Evolutionary conservation across 2,888 invertebrate species (phyloP), one percentile per base, ranked within the genome.

Genomic region (Acrobasis repandana): DNA sequence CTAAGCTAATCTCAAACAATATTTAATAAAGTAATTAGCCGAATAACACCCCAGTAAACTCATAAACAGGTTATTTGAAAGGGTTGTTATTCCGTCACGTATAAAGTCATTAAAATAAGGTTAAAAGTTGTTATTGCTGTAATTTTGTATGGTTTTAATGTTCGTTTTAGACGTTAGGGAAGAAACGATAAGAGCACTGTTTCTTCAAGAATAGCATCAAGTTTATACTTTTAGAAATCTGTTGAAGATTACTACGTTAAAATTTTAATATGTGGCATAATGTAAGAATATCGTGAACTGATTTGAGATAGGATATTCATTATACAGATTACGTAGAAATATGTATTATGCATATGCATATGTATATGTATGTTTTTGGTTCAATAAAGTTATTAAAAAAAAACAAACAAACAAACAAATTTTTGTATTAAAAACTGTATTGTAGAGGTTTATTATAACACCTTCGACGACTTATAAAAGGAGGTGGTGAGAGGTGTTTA

Each of bases 11-110:
- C 38, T 1, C 14, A 11, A 38, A 43, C 64, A 61, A 67, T 67
- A 70, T 69, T 68, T 68, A 65, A 69, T 59, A 49, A 62, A 50
- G 70, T 70, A 69, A 70, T 73, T 69, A 68, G 70, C 67, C 58
- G 63, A 58, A 62, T 28, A 48, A 62, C 58, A 59, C 52, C 63
- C 43, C 48, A 36, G 54, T 61, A 60, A 54, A 20, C 52, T 52
- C 28, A 14, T 62, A 62, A 48, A 60, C 28, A 52, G 43, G 52
- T 28, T 58, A 63, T 62, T 65, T 62, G 34, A 62, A 34, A 54
- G 49, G 43, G 38, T 47, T 34, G 51, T 15, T 51, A 61, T 56
- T 56, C 33, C 34, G 11, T 48, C 56, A 38, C 34, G 54, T 34
- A 56, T 56, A 56, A 56, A 56, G 34, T 10, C 36, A 56, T 38